These are phyloP conservation scores for Drosophila phalerata DNA, from an alignment of 2,888 invertebrate species.

Conservation along the genomic window DNA sequence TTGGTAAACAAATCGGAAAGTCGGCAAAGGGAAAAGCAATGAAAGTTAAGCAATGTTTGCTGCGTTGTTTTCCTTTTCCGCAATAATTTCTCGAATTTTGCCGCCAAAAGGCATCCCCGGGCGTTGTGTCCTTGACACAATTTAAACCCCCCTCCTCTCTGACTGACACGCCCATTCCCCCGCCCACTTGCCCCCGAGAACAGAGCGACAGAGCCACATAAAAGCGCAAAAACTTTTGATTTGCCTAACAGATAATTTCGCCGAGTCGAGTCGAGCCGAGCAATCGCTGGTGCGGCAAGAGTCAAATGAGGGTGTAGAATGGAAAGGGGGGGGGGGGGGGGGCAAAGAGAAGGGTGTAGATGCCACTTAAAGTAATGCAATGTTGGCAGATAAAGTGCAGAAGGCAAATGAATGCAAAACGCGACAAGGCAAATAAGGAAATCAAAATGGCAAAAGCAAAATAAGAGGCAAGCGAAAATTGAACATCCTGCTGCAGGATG, in stretches of 20 bases:
- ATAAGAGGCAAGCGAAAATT: constrained; percentile 78
- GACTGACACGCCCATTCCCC: constrained; percentile 45
- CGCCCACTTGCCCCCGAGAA: constrained; percentile 14
- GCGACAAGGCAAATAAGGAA: constrained; percentile 79
- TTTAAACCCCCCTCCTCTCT: constrained; percentile 37
- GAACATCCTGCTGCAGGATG: constrained; percentile 78
- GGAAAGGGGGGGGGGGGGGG: neutral
- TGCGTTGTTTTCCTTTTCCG: constrained; percentile 70
- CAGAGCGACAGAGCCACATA: constrained; percentile 42
- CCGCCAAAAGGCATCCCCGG: constrained; percentile 45
- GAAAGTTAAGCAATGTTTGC: constrained; percentile 76
- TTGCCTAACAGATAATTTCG: constrained; percentile 68
- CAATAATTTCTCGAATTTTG: constrained; percentile 74
- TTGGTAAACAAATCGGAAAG: constrained; percentile 37
- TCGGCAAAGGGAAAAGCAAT: constrained; percentile 41
- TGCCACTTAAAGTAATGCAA: constrained; percentile 79
- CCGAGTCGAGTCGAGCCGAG: constrained; percentile 35
- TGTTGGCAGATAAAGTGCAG: constrained; percentile 57
- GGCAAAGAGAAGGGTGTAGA: constrained; percentile 11
- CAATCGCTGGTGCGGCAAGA: constrained; percentile 43
- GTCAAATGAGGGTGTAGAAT: constrained; percentile 22
- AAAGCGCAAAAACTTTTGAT: constrained; percentile 75
- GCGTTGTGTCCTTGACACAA: constrained; percentile 72
- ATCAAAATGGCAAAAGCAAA: constrained; percentile 76
- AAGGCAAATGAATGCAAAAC: constrained; percentile 64